Evolutionary conservation across 2,113 vertebrate genomes (phyloP), one percentile per base, ranked within the genome.

Genomic region (Bufo bufo): DNA sequence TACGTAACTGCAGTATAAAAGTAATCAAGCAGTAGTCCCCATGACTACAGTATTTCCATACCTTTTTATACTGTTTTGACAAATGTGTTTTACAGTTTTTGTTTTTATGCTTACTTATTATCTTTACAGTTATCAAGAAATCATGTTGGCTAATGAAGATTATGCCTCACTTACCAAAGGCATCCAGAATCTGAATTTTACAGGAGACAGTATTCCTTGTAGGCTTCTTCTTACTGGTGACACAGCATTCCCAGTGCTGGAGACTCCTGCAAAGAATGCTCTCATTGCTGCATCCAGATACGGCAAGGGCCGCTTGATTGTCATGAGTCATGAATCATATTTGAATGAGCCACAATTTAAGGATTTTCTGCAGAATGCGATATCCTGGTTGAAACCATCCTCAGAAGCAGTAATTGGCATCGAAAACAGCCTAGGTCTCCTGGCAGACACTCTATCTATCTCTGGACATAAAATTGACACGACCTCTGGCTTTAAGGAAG

Each of bases 281-380:
- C 90, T 94, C 17, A 94, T 95, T 90, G 96, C 95, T 4, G 95
- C 94, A 8, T 96, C 96, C 17, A 91, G 65, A 3, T 96, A 96
- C 0, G 96, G 97, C 50, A 87, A 91, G 20, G 97, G 97, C 61
- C 94, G 93, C 45, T 92, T 98, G 75, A 95, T 99, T 54, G 95
- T 96, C 0, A 83, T 96, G 86, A 94, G 96, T 47, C 97, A 98
- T 3, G 96, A 97, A 79, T 85, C 19, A 82, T 97, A 97, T 91
- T 82, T 98, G 90, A 91, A 90, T 0, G 3, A 90, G 7, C 91
- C 91, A 71, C 91, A 89, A 84, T 93, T 97, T 80, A 94, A 94
- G 4, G 84, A 77, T 66, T 93, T 98, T 82, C 90, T 99, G 77
- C 92, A 94, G 89, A 99, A 98, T 4, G 95, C 94, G 4, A 63